A percentile compares a stretch with the other conserved stretches of the same genome.
Evolutionary conservation across 2,888 invertebrate genomes (phyloP).

Genomic region (Conus canariensis): DNA sequence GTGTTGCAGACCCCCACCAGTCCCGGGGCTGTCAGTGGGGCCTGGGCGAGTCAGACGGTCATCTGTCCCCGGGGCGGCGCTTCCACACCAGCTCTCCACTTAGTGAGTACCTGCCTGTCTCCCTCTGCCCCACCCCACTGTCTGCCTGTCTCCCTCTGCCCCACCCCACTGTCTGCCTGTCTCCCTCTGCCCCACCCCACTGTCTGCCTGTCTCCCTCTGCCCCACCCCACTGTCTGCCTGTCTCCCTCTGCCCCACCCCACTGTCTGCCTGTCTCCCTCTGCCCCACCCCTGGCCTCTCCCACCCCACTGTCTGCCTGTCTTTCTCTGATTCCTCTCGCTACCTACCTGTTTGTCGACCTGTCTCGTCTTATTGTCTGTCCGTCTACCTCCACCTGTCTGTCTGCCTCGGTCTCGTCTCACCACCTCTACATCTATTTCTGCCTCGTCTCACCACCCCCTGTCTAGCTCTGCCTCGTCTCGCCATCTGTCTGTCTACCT

Average conservation of each 20-base stretch:
- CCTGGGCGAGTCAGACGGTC: conserved; percentile 50
- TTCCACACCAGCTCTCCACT: conserved; percentile 52
- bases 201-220: not conserved
- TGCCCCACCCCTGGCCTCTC: not conserved
- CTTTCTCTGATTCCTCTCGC: not conserved
- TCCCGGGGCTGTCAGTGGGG: conserved; percentile 49
- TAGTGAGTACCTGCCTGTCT: conserved; percentile 42
- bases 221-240: not conserved
- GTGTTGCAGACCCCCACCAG: conserved; percentile 49
- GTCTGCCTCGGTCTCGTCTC: not conserved
- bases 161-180: not conserved
- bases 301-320: not conserved
- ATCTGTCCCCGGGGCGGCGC: conserved; percentile 49
- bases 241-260: not conserved
- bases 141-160: not conserved
- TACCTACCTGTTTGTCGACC: not conserved
- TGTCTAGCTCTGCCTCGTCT: no score
- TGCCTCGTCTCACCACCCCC: no score
- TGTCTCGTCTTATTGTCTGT: not conserved
- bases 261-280: not conserved
- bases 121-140: not conserved
- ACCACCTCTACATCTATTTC: no score
- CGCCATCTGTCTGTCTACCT: no score
- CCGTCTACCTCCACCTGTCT: not conserved
- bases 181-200: not conserved